Conservation (phyloP, 2,888 invertebrate genomes). For the Pristionchus arcanus region DNA sequence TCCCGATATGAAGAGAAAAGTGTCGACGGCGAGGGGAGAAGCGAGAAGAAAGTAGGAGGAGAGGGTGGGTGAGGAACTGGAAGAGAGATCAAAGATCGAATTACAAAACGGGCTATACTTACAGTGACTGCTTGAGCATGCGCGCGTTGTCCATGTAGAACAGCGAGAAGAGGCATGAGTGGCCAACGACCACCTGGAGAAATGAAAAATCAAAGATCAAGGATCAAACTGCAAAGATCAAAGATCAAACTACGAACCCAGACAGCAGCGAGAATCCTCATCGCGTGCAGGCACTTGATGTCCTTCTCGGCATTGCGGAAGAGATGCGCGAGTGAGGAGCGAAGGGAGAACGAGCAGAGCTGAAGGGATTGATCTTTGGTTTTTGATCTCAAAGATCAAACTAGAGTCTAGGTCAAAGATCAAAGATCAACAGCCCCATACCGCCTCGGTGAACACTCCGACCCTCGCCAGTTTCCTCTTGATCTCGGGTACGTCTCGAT, state of each 20-base stretch:
- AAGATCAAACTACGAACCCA: conserved; percentile 46
- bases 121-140: conserved; percentile 35
- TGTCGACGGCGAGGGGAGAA: conserved; percentile 71
- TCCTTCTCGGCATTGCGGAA: conserved; percentile 65
- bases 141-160: conserved; percentile 62
- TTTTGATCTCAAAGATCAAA: neutral
- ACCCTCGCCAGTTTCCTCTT: conserved; percentile 6
- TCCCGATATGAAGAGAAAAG: conserved; percentile 70
- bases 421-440: neutral
- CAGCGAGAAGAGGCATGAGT: conserved; percentile 66
- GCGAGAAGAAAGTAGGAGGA: conserved; percentile 64
- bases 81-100: neutral
- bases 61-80: conserved; percentile 46
- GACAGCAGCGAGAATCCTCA: conserved; percentile 39
- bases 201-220: too few species aligned
- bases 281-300: conserved; percentile 48
- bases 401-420: neutral
- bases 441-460: neutral
- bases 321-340: conserved; percentile 59
- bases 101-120: neutral
- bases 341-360: conserved; percentile 64
- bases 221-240: conserved; percentile 34
- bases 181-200: conserved; percentile 64
- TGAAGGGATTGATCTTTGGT: conserved; percentile 16
- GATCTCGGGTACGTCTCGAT: conserved; percentile 57